phyloP scores from a whole-genome alignment of 2,113 vertebrate genomes.

The Xiphophorus hellerii region DNA sequence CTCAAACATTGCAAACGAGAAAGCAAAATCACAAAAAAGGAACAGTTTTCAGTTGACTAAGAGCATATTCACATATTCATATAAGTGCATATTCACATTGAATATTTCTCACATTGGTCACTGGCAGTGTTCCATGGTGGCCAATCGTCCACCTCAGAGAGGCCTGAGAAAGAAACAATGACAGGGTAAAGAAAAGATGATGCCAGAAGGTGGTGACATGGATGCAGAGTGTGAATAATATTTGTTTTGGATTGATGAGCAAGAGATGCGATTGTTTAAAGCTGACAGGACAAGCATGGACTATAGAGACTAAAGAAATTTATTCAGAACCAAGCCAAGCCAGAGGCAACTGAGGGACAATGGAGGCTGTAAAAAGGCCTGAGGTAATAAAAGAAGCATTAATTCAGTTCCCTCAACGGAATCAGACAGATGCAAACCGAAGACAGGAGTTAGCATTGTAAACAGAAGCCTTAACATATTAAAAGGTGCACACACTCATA shows the following conservation, averaged over 20 bases:
- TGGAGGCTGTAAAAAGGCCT: not conserved
- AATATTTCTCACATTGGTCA: not conserved
- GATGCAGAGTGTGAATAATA: not conserved
- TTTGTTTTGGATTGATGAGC: not conserved
- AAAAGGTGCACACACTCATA: not conserved
- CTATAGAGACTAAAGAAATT: not conserved
- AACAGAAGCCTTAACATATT: not conserved
- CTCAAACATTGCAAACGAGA: too few species aligned
- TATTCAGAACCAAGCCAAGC: slow-evolving; percentile 1
- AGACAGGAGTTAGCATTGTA: not conserved
- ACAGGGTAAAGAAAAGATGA: not conserved
- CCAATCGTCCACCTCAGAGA: too few species aligned
- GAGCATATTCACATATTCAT: not conserved
- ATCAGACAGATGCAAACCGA: not conserved
- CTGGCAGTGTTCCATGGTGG: not conserved
- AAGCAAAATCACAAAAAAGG: not conserved
- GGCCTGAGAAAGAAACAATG: not conserved
- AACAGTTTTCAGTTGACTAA: not conserved
- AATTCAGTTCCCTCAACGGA: not conserved
- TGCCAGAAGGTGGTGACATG: not conserved
- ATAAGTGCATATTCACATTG: not conserved
- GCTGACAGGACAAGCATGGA: not conserved
- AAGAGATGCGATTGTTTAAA: not conserved
- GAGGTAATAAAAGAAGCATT: not conserved
- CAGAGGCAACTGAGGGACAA: not conserved